Conservation (phyloP, 2,888 invertebrate genomes). For the Mythimna vitellina region DNA sequence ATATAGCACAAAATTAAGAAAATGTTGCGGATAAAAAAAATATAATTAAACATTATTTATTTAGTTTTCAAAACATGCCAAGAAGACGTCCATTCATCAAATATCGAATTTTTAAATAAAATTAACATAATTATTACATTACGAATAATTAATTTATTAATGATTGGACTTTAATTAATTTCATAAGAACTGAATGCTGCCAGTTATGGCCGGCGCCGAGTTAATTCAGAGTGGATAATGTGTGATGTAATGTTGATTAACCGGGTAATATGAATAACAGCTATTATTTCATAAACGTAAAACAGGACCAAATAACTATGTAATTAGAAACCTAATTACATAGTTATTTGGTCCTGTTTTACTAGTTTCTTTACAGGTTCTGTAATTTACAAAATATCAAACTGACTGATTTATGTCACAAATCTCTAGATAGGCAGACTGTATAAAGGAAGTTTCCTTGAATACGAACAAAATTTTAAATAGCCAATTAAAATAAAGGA, state of each 20-base stretch:
- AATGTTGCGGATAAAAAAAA: background rate
- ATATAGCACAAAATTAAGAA: constrained; percentile 13
- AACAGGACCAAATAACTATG: too few species aligned
- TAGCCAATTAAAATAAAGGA: constrained; percentile 24
- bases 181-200: constrained; percentile 21
- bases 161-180: constrained; percentile 43
- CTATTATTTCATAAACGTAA: constrained; percentile 17
- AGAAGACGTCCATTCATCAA: constrained; percentile 48
- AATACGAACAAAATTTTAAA: constrained; percentile 3
- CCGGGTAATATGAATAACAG: constrained; percentile 5
- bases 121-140: constrained; percentile 58
- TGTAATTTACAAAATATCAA: background rate
- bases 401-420: background rate
- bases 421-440: background rate
- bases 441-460: constrained; percentile 24
- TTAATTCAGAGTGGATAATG: constrained; percentile 19
- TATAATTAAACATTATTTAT: constrained; percentile 38
- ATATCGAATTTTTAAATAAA: constrained; percentile 28
- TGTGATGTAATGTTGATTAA: constrained; percentile 36
- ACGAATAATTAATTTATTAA: constrained; percentile 49
- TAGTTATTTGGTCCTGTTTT: background rate
- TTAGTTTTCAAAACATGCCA: constrained; percentile 46
- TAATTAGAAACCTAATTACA: too few species aligned
- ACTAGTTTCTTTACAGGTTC: background rate
- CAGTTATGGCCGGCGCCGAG: constrained; percentile 10